Evolutionary conservation across 2,888 invertebrate genomes (phyloP).

Genomic region (Scaptomyza parva): DNA sequence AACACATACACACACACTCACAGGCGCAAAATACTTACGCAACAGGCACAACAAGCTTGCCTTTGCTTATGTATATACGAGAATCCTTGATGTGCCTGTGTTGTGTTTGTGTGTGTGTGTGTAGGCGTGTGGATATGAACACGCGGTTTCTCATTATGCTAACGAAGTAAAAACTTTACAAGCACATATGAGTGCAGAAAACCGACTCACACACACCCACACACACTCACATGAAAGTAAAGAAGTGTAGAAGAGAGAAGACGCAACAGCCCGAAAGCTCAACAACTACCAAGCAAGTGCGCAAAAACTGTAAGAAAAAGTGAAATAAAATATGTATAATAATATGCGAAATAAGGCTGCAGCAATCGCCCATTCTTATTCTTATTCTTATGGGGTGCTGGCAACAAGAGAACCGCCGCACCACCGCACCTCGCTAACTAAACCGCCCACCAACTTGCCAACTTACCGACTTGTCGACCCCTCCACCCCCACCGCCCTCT

Average conservation of each 20-base stretch:
- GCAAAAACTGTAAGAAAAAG: conserved; percentile 54
- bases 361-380: conserved; percentile 26
- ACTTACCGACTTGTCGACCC: conserved; percentile 39
- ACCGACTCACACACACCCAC: conserved; percentile 26
- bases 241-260: conserved; percentile 32
- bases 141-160: conserved; percentile 83
- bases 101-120: conserved; percentile 14
- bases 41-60: conserved; percentile 68
- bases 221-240: conserved; percentile 30
- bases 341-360: conserved; percentile 70
- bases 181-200: conserved; percentile 74
- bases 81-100: conserved; percentile 11
- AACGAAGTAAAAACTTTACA: conserved; percentile 83
- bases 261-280: conserved; percentile 56
- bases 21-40: conserved; percentile 62
- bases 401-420: background rate
- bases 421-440: conserved; percentile 25
- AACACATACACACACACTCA: conserved; percentile 9
- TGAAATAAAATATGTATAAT: conserved; percentile 75
- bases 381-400: conserved; percentile 6
- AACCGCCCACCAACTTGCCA: conserved; percentile 39
- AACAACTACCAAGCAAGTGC: conserved; percentile 51
- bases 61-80: conserved; percentile 37
- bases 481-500: no score
- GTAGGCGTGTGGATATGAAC: conserved; percentile 71